Conservation (phyloP, 2,888 invertebrate species). For the Eupithecia subfuscata region DNA sequence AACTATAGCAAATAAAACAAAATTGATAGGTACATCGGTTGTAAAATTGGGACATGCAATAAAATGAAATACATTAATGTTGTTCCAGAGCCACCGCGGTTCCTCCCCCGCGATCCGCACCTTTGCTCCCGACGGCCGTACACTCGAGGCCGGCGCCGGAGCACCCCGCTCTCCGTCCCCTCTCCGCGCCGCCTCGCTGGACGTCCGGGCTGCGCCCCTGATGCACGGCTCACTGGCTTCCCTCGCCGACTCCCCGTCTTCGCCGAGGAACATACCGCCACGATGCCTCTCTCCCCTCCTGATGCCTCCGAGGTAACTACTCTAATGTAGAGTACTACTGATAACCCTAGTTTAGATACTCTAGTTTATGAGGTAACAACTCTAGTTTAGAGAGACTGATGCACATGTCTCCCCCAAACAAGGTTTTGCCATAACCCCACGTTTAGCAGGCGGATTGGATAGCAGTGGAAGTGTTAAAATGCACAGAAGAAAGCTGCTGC, state of each 20-base stretch:
- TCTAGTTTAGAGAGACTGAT: constrained; percentile 70
- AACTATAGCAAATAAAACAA: no score
- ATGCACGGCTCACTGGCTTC: constrained; percentile 90
- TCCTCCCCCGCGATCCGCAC: constrained; percentile 93
- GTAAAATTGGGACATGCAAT: not conserved
- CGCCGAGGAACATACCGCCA: constrained; percentile 75
- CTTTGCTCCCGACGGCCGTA: constrained; percentile 91
- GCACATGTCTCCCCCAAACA: constrained; percentile 62
- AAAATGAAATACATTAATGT: not conserved
- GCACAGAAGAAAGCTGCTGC: constrained; percentile 35
- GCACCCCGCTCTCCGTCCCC: constrained; percentile 90
- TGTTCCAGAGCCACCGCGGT: constrained; percentile 88
- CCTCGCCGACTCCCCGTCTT: constrained; percentile 80
- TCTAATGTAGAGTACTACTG: constrained; percentile 67
- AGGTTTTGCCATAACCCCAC: no score
- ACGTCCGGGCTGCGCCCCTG: constrained; percentile 88
- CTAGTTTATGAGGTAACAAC: constrained; percentile 74
- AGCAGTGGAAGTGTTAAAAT: no score
- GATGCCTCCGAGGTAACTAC: constrained; percentile 87
- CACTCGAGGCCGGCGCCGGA: constrained; percentile 83
- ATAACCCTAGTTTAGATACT: no score
- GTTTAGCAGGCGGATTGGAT: no score
- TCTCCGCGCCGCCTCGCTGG: constrained; percentile 90
- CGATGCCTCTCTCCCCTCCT: constrained; percentile 90
- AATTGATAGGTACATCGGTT: no score